These are phyloP conservation scores for Macquaria ambigua DNA, from an alignment of 2,113 vertebrate genomes.

Conservation along the genomic window DNA sequence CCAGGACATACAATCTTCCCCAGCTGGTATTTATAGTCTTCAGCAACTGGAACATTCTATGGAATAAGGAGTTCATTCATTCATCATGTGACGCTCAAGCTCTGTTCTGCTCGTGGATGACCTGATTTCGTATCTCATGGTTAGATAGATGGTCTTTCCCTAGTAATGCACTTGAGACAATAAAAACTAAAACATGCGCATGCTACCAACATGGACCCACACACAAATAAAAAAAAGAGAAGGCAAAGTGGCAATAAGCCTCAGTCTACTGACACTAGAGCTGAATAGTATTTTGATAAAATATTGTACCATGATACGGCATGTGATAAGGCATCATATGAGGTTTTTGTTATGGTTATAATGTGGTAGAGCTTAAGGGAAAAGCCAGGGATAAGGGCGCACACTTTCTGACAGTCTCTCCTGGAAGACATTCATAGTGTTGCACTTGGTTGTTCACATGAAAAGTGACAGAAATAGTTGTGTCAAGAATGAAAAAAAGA, in stretches of 20 bases:
- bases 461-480: no score
- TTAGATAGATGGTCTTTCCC: constrained; percentile 53
- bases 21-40: constrained; percentile 79
- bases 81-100: constrained; percentile 74
- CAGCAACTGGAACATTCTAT: constrained; percentile 72
- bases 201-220: neutral
- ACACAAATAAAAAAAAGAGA: neutral
- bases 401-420: no score
- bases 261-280: neutral
- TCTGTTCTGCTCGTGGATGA: constrained; percentile 63
- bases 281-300: neutral
- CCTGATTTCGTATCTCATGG: constrained; percentile 67
- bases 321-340: neutral
- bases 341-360: neutral
- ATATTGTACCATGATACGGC: neutral
- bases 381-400: neutral
- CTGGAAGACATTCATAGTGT: neutral
- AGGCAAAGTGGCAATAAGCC: neutral
- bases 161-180: constrained; percentile 20
- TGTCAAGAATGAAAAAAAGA: no score
- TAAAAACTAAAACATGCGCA: constrained; percentile 25
- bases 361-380: neutral
- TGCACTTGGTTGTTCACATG: neutral
- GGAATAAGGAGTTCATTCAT: constrained; percentile 80
- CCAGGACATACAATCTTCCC: constrained; percentile 72